Base-by-base conservation (phyloP, 2,888 invertebrate genomes). In the Adelphocoris suturalis region DNA sequence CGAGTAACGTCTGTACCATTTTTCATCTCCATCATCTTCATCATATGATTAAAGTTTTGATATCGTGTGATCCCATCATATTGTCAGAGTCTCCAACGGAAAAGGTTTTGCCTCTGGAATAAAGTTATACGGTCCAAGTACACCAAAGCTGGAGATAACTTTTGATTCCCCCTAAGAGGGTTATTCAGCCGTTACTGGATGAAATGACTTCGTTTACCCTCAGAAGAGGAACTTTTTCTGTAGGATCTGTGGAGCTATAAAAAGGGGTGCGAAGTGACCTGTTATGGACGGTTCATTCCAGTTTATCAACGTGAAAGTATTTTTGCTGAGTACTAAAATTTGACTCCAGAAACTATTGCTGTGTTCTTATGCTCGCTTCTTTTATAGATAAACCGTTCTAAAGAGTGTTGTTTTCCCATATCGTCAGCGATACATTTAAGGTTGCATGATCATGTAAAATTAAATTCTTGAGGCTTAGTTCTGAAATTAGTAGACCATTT, bases 161-260 rank as follows among this genome's bases (percentile, higher is more conserved):
- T 68, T 68, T 68, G 68, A 68, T 68, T 68, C 68, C 68, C 23
- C 27, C 23, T 19, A 27, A 27, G 68, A 23, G 68, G 23, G 23
- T 68, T 68, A 68, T 23, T 68, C 23, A 19, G 68, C 68, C 9
- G 68, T 68, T 68, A 68, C 68, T 68, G 68, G 68, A 68, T 68
- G 68, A 27, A 68, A 23, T 68, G 68, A 68, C 68, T 23, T 68
- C 68, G 68, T 68, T 68, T 68, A 68, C 68, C 68, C 68, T 23
- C 5, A 23, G 7, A 23, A 9, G 19, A 11, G n/a, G 19, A 68
- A 23, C 68, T 68, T 68, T 68, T 68, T 68, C 23, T 68, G 12
- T 19, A 68, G 68, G 68, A 23, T 68, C 68, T 23, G 23, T 9
- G 68, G 13, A n/a, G 68, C 68, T 23, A 23, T 23, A 68, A 19